A percentile compares a stretch with the other conserved stretches of the same genome.
Conservation (phyloP, 2,888 invertebrate species). For the Pelosia muscerda region DNA sequence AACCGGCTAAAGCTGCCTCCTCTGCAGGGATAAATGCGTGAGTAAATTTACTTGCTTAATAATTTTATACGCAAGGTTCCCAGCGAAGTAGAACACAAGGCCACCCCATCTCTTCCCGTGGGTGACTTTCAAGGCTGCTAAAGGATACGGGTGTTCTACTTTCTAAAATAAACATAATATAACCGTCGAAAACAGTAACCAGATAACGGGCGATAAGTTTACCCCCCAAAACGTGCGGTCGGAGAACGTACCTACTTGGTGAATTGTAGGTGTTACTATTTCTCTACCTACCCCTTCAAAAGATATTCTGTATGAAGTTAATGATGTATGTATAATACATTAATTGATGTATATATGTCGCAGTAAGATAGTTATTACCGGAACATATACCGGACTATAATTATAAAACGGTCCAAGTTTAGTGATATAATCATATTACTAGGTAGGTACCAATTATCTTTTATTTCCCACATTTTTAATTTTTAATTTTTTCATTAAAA, state of each 20-base stretch:
- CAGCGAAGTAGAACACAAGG: not conserved
- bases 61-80: not conserved
- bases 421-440: no score
- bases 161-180: not conserved
- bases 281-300: not conserved
- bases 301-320: not conserved
- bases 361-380: no score
- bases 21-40: not conserved
- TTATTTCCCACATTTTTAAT: no score
- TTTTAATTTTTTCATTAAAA: no score
- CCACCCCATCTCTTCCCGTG: constrained; percentile 1
- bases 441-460: no score
- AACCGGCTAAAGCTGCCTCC: not conserved
- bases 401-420: no score
- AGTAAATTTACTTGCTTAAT: not conserved
- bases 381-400: no score
- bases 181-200: not conserved
- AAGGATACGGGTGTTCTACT: constrained; percentile 4
- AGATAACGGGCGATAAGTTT: not conserved
- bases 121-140: not conserved
- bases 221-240: not conserved
- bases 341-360: not conserved
- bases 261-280: not conserved
- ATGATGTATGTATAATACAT: not conserved
- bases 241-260: not conserved